Conservation (phyloP, 2,113 vertebrate species). For the Numenius arquata region DNA sequence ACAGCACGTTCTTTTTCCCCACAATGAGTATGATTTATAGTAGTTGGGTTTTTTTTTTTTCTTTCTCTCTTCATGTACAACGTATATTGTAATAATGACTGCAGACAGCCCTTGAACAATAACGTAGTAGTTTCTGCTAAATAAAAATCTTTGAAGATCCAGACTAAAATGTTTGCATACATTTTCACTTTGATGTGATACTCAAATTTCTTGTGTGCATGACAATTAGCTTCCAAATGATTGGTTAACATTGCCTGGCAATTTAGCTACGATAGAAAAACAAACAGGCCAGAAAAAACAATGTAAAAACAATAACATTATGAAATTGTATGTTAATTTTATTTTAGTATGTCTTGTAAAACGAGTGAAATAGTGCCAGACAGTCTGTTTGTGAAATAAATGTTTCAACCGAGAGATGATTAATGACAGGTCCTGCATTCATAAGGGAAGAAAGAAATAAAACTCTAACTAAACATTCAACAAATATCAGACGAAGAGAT, state of each 20-base stretch:
- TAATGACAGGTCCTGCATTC: neutral
- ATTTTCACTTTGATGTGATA: neutral
- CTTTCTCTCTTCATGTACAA: neutral
- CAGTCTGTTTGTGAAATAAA: neutral
- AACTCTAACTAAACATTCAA: slow-evolving; percentile 1
- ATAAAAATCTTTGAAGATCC: neutral
- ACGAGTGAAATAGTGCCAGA: neutral
- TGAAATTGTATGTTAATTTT: neutral
- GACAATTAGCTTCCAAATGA: neutral
- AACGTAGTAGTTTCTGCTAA: neutral
- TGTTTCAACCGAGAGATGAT: neutral
- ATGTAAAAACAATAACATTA: neutral
- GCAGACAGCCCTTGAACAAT: neutral
- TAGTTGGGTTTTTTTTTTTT: neutral
- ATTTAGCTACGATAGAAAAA: neutral
- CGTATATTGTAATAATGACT: neutral
- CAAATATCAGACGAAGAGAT: slow-evolving; percentile 10
- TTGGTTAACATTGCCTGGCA: neutral
- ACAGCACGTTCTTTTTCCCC: neutral
- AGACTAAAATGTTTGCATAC: neutral
- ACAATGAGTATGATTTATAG: neutral
- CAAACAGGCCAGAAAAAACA: neutral
- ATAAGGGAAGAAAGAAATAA: slow-evolving; percentile 14
- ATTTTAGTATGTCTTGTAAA: neutral
- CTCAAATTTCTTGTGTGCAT: neutral